Base-by-base conservation (phyloP, 2,113 vertebrate species). In the Laticauda laticaudata region DNA sequence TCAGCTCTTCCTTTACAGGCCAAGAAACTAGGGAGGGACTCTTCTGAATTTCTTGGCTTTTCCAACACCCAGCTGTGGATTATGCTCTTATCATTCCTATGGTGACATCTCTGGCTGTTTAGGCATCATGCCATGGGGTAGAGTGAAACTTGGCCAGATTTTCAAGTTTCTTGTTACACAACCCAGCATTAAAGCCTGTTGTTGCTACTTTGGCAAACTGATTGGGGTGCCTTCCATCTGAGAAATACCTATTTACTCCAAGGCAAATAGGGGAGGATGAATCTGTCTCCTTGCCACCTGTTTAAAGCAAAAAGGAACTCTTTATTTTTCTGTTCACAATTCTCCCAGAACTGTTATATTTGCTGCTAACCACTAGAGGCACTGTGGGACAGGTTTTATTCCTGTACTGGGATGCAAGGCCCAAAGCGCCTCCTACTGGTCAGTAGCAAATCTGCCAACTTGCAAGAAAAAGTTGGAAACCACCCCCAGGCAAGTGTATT, bases 401-500 rank as follows among this genome's bases (percentile, higher is more conserved):
- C 34, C 7, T 81, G 34, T 81, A 7, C 5, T 39, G 69, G 15
- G n/a, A 81, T 0, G 15, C 6, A 20, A 81, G 15, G 15, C 34
- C 20, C 3, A 81, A 81, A 43, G 7, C 7, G 75, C 34, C 34
- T 2, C 75, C 34, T 81, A 81, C 18, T 81, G 75, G 75, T 21
- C 34, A 8, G 1, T 81, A 81, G 34, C 34, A 9, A 43, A 43
- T 81, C 3, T 9, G 43, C 2, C 75, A 81, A 81, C 34, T 43
- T 81, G 18, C 34, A 81, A n/a, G 12, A 56, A 81, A 81, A 39
- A 21, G 6, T 81, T 39, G 34, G 34, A 81, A 81, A 39, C n/a
- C 34, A 1, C 5, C 5, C 6, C 6, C 20, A 0, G 0, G 7
- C 2, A 1, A 21, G 7, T 3, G 7, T 21, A 43, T 43, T 21